Base-by-base conservation (phyloP, 2,113 vertebrate genomes). In the Siphamia tubifer region DNA sequence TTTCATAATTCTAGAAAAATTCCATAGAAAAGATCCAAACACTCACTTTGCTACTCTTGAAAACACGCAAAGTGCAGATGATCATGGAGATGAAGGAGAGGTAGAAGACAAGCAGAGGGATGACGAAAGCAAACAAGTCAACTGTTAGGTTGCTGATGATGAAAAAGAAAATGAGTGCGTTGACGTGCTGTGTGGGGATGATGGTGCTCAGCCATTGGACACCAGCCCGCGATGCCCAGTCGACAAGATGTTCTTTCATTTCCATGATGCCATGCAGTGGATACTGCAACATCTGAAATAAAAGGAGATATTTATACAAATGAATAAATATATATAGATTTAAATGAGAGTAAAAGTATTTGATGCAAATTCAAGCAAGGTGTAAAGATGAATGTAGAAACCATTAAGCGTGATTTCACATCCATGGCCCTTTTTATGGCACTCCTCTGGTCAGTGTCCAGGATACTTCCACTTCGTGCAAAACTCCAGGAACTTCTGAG, bases 131-230 rank as follows among this genome's bases (percentile, higher is more conserved):
- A 62, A 99, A 98, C 86, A 98, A 93, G 68, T 98, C 95, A 1
- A 97, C 86, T 9, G 96, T 99, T 62, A 99, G 93, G 83, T 96
- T 99, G 90, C 97, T 99, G 87, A 99, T 91, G 88, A 99, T 94
- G 91, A 99, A 99, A 91, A 99, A 99, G 91, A 99, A 96, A 75
- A 97, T 85, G 10, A 99, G 95, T 3, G 98, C 96, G 5, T 99
- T 99, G 89, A 99, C 94, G 48, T 99, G 98, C 28, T 99, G 97
- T 0, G 96, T 98, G 16, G 98, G 98, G 64, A 99, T 90, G 74
- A 96, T 89, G 19, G 95, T 96, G 85, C 96, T 98, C 53, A 99
- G 89, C 97, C 98, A 99, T 57, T 97, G 96, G 90, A 98, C 94
- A 34, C 97, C 98, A 0, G 96, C 97, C 53, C 96, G 94, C 1